These are phyloP conservation scores for Torymus texanus DNA, from an alignment of 2,888 invertebrate genomes.

Conservation along the genomic window DNA sequence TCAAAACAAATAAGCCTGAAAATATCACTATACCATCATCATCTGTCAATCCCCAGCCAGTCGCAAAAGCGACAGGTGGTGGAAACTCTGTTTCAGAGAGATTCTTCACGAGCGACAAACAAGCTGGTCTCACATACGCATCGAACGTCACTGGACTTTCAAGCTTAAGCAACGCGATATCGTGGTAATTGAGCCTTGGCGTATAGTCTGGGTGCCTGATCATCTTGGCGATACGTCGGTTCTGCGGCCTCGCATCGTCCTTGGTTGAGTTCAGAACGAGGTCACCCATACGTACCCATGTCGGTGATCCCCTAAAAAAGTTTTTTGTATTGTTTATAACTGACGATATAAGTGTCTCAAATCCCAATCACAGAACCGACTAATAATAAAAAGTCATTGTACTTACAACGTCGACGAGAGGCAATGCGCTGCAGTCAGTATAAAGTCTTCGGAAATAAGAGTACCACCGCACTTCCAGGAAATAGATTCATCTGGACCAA, in stretches of 20 bases:
- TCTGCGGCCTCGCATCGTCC: constrained; percentile 72
- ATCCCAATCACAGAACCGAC: too few species aligned
- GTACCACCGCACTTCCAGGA: constrained; percentile 81
- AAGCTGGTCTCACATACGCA: constrained; percentile 75
- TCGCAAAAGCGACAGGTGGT: constrained; percentile 69
- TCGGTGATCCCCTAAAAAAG: constrained; percentile 61
- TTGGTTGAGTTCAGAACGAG: constrained; percentile 70
- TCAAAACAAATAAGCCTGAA: too few species aligned
- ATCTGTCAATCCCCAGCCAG: constrained; percentile 76
- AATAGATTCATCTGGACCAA: constrained; percentile 61
- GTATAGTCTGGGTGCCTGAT: constrained; percentile 75
- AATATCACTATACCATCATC: too few species aligned
- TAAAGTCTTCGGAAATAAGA: constrained; percentile 80
- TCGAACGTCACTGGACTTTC: constrained; percentile 71
- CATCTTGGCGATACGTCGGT: constrained; percentile 67
- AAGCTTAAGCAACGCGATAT: constrained; percentile 76
- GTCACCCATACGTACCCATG: constrained; percentile 75
- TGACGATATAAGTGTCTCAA: too few species aligned
- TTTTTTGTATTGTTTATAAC: too few species aligned
- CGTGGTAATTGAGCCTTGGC: constrained; percentile 75
- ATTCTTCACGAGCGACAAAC: constrained; percentile 67
- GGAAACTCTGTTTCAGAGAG: background rate
- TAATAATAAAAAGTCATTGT: too few species aligned
- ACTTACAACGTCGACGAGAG: background rate
- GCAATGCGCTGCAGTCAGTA: constrained; percentile 66